Conservation (phyloP, 2,888 invertebrate genomes). For the Anticlea derivata region DNA sequence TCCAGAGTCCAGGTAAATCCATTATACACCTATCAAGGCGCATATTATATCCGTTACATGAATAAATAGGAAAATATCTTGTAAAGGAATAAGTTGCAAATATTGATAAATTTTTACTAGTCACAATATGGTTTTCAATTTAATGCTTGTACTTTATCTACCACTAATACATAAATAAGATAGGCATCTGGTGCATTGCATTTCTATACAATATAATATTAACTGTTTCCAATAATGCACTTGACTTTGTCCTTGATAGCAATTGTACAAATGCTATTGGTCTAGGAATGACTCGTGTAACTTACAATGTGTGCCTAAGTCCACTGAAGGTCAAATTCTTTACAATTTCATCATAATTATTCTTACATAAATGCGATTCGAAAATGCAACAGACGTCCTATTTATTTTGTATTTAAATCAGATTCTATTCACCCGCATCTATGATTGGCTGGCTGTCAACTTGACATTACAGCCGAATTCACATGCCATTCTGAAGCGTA, state of each 20-base stretch:
- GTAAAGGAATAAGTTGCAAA: background rate
- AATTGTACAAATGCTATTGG: constrained; percentile 23
- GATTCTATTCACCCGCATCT: constrained; percentile 28
- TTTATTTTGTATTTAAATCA: constrained; percentile 15
- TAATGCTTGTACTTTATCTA: too few relatives aligned
- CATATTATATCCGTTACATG: constrained; percentile 33
- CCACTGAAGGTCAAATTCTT: constrained; percentile 44
- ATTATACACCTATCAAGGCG: constrained; percentile 46
- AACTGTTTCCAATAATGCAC: constrained; percentile 8
- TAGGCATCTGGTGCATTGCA: background rate
- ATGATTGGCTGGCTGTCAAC: constrained; percentile 47
- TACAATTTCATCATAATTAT: constrained; percentile 28
- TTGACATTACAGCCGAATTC: constrained; percentile 61
- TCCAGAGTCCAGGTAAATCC: constrained; percentile 30
- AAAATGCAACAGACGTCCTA: constrained; percentile 7
- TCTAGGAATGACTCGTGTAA: constrained; percentile 23
- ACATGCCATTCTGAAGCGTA: constrained; percentile 49
- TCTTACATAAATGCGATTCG: too few relatives aligned
- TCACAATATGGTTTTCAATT: too few relatives aligned
- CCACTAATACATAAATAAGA: background rate
- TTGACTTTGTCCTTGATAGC: constrained; percentile 26
- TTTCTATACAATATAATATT: background rate
- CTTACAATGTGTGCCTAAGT: constrained; percentile 17
- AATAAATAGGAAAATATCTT: background rate
- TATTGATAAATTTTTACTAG: too few relatives aligned